Evolutionary conservation across 2,113 vertebrate genomes (phyloP), one percentile per base, ranked within the genome.

Genomic region (Cyprinus carpio): DNA sequence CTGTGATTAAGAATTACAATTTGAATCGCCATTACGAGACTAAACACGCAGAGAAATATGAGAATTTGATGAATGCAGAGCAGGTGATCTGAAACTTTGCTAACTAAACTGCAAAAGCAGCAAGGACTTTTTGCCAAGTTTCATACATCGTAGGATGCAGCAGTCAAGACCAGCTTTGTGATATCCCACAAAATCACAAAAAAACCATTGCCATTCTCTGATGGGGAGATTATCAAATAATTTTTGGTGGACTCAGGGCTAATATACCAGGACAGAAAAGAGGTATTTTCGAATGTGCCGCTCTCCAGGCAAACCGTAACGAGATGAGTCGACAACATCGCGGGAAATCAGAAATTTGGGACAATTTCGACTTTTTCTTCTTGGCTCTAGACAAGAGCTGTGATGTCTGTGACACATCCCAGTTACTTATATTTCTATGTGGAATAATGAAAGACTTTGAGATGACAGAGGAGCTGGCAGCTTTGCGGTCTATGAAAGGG

Each of bases 191-290:
- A 10, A 43, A 43, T 37, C 37, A 6, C 37, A 0, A 87, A 51
- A 86, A 87, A 87, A n/a, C n/a, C 6, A 84, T 85, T 71, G 37
- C 9, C 29, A 20, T 90, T 89, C 43, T 84, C 85, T 51, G 87
- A 91, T 9, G 62, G 65, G 18, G 89, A 85, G 46, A 88, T 88
- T 87, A 23, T 89, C 1, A 91, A 89, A 20, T 60, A 88, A 27
- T 84, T 89, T 31, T 84, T 90, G 71, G 25, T 89, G 69, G 78
- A 87, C 81, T 88, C 88, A 31, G 74, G 69, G 1, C 51, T 88
- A 8, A 84, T 89, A 67, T 88, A 71, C 58, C 87, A 64, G 0
- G 87, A 90, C 49, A 84, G 82, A 86, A 88, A 89, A 74, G 60
- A 23, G 0, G 62, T 64, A 4, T 90, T 90, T 51, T 15, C 4